A percentile compares a stretch with the other conserved stretches of the same genome.
These are phyloP conservation scores for Drosophila fulvimacula DNA, from an alignment of 2,888 invertebrate species.

Conservation along the genomic window DNA sequence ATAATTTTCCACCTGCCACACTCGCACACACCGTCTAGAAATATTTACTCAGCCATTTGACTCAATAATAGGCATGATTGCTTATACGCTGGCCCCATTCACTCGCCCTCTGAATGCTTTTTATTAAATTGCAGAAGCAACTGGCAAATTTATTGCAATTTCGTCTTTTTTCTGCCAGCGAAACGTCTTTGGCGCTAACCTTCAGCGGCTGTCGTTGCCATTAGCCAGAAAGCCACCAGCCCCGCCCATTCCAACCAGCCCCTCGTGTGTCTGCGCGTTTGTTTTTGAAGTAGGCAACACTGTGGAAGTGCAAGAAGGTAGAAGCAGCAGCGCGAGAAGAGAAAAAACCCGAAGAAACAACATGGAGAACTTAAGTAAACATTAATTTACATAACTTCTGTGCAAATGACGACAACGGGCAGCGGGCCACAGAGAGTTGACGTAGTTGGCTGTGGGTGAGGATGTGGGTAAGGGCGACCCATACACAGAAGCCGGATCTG, in stretches of 20 bases:
- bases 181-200: constrained; percentile 55
- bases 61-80: constrained; percentile 76
- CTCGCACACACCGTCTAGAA: constrained; percentile 37
- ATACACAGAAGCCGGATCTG: constrained; percentile 53
- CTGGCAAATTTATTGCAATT: constrained; percentile 77
- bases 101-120: constrained; percentile 52
- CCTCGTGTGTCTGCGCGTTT: constrained; percentile 65
- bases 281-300: constrained; percentile 80
- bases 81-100: constrained; percentile 54
- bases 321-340: constrained; percentile 34
- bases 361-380: constrained; percentile 84
- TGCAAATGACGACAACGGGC: constrained; percentile 77
- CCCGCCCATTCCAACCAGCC: not conserved
- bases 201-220: constrained; percentile 59
- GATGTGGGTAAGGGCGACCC: constrained; percentile 1
- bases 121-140: constrained; percentile 82
- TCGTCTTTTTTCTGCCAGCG: constrained; percentile 31
- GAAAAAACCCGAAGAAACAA: constrained; percentile 69
- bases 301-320: constrained; percentile 72
- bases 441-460: constrained; percentile 18
- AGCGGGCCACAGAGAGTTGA: constrained; percentile 23
- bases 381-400: constrained; percentile 85
- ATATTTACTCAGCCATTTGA: constrained; percentile 78
- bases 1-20: constrained; percentile 75
- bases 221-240: constrained; percentile 58